Evolutionary conservation across 2,888 invertebrate species (phyloP).

Genomic region (Lycaena phlaeas): DNA sequence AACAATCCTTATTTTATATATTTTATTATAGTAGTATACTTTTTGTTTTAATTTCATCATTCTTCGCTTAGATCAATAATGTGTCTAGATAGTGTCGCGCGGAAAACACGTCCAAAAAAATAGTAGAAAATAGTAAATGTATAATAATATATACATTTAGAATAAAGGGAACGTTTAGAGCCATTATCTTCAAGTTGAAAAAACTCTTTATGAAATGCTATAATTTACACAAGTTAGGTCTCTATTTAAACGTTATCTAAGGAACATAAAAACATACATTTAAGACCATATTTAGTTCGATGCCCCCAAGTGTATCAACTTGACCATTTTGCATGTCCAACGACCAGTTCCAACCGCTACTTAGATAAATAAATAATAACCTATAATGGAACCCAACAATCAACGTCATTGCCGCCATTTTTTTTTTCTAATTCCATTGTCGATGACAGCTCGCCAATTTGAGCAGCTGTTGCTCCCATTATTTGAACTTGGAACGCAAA

Average conservation of each 20-base stretch:
- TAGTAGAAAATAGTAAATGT: no score
- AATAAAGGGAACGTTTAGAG: no score
- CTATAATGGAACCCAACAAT: conserved; percentile 16
- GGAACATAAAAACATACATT: background rate
- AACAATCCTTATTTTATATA: no score
- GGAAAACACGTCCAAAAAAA: no score
- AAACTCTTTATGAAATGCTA: background rate
- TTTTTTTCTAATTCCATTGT: conserved; percentile 31
- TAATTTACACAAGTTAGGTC: background rate
- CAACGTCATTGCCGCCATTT: conserved; percentile 16
- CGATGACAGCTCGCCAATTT: conserved; percentile 28
- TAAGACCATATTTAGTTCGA: conserved; percentile 13
- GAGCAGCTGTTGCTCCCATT: conserved; percentile 54
- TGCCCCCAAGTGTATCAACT: conserved; percentile 13
- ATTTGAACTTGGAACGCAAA: conserved; percentile 59
- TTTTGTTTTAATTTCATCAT: no score
- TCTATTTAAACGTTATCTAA: conserved; percentile 4
- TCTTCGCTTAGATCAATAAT: no score
- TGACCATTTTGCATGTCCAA: conserved; percentile 2
- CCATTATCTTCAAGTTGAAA: conserved; percentile 5
- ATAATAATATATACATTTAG: no score
- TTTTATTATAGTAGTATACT: no score
- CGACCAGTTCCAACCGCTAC: conserved; percentile 9
- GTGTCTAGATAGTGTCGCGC: no score
- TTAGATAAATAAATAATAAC: conserved; percentile 19